These are phyloP conservation scores for Laterallus jamaicensis DNA, from an alignment of 2,113 vertebrate species.

Conservation along the genomic window DNA sequence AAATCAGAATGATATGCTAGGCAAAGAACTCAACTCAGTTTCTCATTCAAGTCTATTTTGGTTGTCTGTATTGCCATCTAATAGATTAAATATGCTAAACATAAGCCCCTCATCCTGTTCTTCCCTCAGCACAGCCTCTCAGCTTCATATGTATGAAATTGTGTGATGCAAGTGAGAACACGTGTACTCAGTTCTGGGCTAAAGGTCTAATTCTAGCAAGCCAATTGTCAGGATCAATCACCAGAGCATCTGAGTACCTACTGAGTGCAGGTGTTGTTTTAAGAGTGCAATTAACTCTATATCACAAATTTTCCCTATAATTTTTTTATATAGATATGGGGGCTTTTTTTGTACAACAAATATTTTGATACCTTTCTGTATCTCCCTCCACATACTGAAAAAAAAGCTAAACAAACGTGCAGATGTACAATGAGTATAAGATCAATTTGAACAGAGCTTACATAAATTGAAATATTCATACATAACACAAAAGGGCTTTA, in stretches of 20 bases:
- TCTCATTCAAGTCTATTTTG: constrained; percentile 45
- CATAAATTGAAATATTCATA: not conserved
- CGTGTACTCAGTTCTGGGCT: not conserved
- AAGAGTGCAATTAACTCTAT: not conserved
- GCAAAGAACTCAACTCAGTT: constrained; percentile 11
- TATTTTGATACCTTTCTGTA: not conserved
- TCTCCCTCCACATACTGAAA: not conserved
- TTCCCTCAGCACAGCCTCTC: not conserved
- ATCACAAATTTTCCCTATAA: not conserved
- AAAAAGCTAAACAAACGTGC: not conserved
- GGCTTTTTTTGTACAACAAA: not conserved
- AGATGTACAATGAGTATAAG: not conserved
- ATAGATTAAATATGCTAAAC: constrained; percentile 62
- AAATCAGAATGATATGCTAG: not conserved
- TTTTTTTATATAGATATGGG: not conserved
- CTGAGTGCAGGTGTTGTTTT: not conserved
- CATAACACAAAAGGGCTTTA: not conserved
- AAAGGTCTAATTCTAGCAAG: not conserved
- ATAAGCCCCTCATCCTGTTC: not conserved
- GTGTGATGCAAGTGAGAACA: not conserved
- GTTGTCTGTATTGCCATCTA: constrained; percentile 48
- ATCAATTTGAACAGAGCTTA: not conserved
- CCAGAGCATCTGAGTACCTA: not conserved
- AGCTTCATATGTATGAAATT: not conserved
- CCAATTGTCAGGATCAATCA: not conserved